phyloP scores from a whole-genome alignment of 1,140 invertebrate species.

The Pomacea maculata region DNA sequence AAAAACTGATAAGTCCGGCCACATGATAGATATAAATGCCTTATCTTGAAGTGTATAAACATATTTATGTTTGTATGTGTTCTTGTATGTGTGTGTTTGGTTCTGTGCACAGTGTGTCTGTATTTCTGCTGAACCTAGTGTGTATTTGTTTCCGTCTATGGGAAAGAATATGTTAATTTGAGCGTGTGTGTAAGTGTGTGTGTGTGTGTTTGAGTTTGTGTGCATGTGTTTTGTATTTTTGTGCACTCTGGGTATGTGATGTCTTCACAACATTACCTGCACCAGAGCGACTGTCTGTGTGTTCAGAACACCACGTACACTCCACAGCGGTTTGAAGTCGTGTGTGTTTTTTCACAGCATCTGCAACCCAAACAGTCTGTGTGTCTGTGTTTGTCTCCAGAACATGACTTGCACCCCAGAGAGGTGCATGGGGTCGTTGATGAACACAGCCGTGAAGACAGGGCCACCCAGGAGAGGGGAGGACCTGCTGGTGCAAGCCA shows the following conservation, averaged over 20 bases:
- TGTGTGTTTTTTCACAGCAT: background rate
- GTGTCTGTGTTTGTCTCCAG: conserved; percentile 29
- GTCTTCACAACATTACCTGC: background rate
- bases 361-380: background rate
- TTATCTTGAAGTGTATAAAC: background rate
- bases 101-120: conserved; percentile 2
- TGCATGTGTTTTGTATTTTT: conserved; percentile 4
- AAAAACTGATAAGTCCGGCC: too few relatives aligned
- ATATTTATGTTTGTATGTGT: background rate
- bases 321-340: background rate
- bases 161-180: too few relatives aligned
- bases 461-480: conserved; percentile 36
- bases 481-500: conserved; percentile 46
- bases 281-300: too few relatives aligned
- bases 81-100: background rate
- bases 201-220: conserved; percentile 8
- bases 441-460: conserved; percentile 33
- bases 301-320: too few relatives aligned
- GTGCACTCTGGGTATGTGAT: conserved; percentile 2
- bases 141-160: conserved; percentile 17
- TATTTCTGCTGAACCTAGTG: conserved; percentile 15
- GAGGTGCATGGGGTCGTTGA: conserved; percentile 50
- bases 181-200: conserved; percentile 9
- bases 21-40: too few relatives aligned
- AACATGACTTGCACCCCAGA: conserved; percentile 38